Evolutionary conservation across 1,140 invertebrate species (phyloP), one percentile per base, ranked within the genome.

Genomic region (Mylabris phalerata): DNA sequence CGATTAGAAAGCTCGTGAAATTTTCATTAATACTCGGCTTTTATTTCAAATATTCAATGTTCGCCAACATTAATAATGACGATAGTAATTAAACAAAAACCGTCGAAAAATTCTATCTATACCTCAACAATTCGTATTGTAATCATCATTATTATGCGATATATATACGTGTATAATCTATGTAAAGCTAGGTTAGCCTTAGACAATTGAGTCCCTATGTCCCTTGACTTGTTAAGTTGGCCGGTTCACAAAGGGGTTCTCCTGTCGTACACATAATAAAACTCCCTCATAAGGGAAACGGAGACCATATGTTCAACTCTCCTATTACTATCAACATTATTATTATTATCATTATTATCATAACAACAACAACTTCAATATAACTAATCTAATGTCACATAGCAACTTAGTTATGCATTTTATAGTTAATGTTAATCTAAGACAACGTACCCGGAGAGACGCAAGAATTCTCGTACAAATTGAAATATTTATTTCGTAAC

Each of bases 401-500:
- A 41, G 27, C 43, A 58, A 61, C 56, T 66, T 52, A 66, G 64
- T 66, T 64, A 66, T 66, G 64, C 54, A 66, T 66, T 66, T 66
- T 66, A 66, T 62, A 66, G 64, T 66, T 61, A 58, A 42, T 57
- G 41, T 54, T 57, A 66, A 66, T 66, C 62, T 64, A 61, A 66
- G 62, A 64, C 40, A 62, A 52, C 55, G 51, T 57, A 58, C 61
- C 59, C 62, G 25, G 19, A 4, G 59, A 63, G 64, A 56, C 41
- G 4, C 4, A 42, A 10, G 5, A n/a, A 9, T 11, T 42, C 3
- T 7, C 41, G 4, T 11, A 42, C 10, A 42, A 42, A 42, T 11
- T 42, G 11, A 42, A 7, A n/a, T 42, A 42, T n/a, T n/a, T 42
- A 42, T 42, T 3, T 3, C 4, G 3, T 6, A 9, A 42, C 9